Evolutionary conservation across 2,797 vertebrate genomes (phyloP).

Genomic region (Selene dorsalis): DNA sequence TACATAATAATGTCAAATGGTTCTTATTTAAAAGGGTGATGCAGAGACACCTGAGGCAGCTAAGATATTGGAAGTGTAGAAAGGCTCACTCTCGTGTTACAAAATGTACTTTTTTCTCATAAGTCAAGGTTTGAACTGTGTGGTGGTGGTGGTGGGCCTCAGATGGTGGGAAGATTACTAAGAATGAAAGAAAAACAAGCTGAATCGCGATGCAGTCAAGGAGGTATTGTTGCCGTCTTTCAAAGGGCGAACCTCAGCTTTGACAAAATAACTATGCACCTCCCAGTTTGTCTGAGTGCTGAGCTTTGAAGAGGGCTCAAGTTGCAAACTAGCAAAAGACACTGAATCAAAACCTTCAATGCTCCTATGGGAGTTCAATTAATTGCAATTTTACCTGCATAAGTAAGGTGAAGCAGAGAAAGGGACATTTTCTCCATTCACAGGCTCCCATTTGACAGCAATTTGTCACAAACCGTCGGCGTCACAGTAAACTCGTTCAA

Average conservation of each 20-base stretch:
- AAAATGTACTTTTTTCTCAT: constrained; percentile 4
- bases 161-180: constrained; percentile 45
- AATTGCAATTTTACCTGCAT: constrained; percentile 34
- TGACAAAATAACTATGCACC: constrained; percentile 54
- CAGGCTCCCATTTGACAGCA: constrained; percentile 6
- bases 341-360: constrained; percentile 34
- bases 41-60: background rate
- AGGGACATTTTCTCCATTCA: background rate
- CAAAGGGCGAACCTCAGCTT: constrained; percentile 37
- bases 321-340: constrained; percentile 48
- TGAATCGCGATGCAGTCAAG: constrained; percentile 37
- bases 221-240: constrained; percentile 49
- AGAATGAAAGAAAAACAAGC: constrained; percentile 44
- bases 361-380: constrained; percentile 36
- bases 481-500: background rate
- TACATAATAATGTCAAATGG: background rate
- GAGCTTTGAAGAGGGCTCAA: constrained; percentile 62
- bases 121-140: constrained; percentile 7
- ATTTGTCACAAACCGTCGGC: background rate
- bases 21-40: background rate
- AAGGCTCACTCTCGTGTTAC: background rate
- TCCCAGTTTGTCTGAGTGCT: constrained; percentile 18
- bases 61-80: background rate
- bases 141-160: background rate
- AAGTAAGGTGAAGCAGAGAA: constrained; percentile 19